Percentiles rank a stretch among this genome's conserved stretches.
Conservation (phyloP, 2,113 vertebrate species). For the Sinocyclocheilus rhinocerous region DNA sequence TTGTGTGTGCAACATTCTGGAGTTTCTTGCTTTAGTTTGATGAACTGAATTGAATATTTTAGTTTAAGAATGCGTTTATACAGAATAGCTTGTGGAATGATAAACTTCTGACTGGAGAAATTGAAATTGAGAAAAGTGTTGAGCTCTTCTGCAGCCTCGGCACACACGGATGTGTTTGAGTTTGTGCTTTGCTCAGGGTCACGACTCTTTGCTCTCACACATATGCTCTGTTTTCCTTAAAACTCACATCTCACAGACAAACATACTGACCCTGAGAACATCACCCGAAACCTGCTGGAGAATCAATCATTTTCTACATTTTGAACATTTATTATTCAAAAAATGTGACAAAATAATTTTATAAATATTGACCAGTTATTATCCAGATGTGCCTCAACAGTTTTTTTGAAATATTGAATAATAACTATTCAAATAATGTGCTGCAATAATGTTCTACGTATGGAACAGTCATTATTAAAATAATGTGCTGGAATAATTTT, state of each 20-base stretch:
- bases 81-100: background rate
- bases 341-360: no score
- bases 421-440: no score
- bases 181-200: conserved; percentile 50
- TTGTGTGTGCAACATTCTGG: background rate
- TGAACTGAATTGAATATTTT: background rate
- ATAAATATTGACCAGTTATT: no score
- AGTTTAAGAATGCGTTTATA: background rate
- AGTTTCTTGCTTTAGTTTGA: background rate
- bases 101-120: background rate
- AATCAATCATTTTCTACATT: no score
- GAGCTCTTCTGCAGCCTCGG: background rate
- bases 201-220: conserved; percentile 24
- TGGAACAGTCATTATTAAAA: no score
- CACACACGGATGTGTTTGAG: conserved; percentile 38
- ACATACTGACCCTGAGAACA: background rate
- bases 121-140: background rate
- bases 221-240: background rate
- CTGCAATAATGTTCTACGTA: no score
- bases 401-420: no score
- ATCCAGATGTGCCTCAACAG: no score
- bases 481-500: no score
- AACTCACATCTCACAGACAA: background rate
- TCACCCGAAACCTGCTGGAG: no score
- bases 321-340: no score